Evolutionary conservation across 2,888 invertebrate genomes (phyloP), one percentile per base, ranked within the genome.

Genomic region (Dione juno): DNA sequence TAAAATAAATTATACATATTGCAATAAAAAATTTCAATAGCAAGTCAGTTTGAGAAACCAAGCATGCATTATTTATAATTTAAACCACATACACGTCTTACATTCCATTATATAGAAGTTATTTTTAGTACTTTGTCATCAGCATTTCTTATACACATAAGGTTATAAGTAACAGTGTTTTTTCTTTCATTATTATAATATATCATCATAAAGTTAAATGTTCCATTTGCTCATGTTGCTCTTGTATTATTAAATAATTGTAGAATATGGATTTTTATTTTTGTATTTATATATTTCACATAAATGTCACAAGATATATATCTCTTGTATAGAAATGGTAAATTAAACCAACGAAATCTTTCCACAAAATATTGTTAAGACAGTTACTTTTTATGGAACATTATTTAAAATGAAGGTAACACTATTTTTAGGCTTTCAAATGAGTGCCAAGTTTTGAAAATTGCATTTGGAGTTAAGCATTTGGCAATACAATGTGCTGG

Each of bases 391-490:
- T n/a, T 16, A 37, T 16, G 16, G 5, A 10, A 43, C 13, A 45
- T n/a, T 45, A n/a, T 61, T 28, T 35, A 45, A 28, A 59, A n/a
- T 45, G 0, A 43, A 45, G 28, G 10, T 35, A 35, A 9, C 9
- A 54, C n/a, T n/a, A n/a, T 61, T 61, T 57, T 61, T 35, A 45
- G 48, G 19, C 48, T 52, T 40, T 35, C 9, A 40, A 37, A 64
- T 50, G 9, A 19, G 64, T 52, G 64, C 64, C 64, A 64, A 64
- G 13, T 64, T 64, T 37, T 52, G 21, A 40, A 64, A 64, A 64
- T 64, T 64, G 40, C 52, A 52, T 14, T 64, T 64, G 16, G 13
- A 50, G 48, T 45, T 43, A 14, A n/a, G 37, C 54, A 50, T 50
- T 64, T 64, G 64, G 64, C 64, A 64, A 37, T 50, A 35, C 43